phyloP scores from a whole-genome alignment of 2,888 invertebrate genomes.

The Catocala nupta region DNA sequence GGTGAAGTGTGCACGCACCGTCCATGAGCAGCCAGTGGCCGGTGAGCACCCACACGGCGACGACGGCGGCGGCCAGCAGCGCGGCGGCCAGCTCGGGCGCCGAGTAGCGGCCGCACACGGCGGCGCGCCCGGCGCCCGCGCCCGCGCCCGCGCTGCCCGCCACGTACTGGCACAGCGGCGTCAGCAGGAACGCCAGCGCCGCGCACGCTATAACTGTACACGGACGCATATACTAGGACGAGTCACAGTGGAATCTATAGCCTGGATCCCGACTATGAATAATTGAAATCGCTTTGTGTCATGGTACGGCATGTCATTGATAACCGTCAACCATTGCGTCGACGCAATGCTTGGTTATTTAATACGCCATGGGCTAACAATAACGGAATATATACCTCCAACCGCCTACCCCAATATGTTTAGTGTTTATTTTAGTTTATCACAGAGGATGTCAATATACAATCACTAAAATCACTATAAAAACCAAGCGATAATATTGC shows the following conservation, averaged over 20 bases:
- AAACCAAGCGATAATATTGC: background rate
- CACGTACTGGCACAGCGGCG: conserved; percentile 99
- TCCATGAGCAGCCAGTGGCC: conserved; percentile 99
- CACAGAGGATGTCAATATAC: background rate
- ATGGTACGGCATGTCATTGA: too few species aligned
- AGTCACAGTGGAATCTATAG: too few species aligned
- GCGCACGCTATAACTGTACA: conserved; percentile 96
- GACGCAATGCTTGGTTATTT: too few species aligned
- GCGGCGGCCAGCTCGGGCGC: conserved; percentile 98
- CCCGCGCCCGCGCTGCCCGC: conserved; percentile 77
- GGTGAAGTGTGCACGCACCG: conserved; percentile 83
- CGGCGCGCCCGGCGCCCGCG: conserved; percentile 91
- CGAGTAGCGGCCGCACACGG: conserved; percentile 98
- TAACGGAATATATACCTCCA: too few species aligned
- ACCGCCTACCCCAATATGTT: too few species aligned
- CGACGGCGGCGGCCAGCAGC: conserved; percentile 96
- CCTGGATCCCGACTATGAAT: too few species aligned
- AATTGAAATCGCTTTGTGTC: too few species aligned
- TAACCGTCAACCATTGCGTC: too few species aligned
- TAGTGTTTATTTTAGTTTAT: background rate
- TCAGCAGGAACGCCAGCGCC: conserved; percentile 97
- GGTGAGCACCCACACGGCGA: conserved; percentile 98
- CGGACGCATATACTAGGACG: background rate
- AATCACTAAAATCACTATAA: background rate
- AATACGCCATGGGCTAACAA: too few species aligned